A percentile compares a stretch with the other conserved stretches of the same genome.
Evolutionary conservation across 1,140 invertebrate species (phyloP).

Genomic region (Trachymyrmex cornetzi): DNA sequence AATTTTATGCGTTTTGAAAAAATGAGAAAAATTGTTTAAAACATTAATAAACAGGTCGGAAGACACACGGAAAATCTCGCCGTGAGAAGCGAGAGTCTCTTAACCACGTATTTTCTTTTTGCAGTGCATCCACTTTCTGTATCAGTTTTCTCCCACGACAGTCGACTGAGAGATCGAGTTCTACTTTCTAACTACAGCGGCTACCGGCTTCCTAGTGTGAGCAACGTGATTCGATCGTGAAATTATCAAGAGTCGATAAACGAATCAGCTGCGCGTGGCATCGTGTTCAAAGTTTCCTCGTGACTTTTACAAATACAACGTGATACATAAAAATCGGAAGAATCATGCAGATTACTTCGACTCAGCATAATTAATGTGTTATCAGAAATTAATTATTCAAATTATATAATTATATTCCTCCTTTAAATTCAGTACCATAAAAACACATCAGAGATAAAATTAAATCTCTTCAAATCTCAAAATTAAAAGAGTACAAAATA

Average conservation of each 20-base stretch:
- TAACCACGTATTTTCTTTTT: slow-evolving; percentile 48
- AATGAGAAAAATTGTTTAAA: background rate
- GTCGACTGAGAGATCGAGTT: slow-evolving; percentile 65
- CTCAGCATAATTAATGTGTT: background rate
- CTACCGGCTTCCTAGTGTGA: slow-evolving; percentile 36
- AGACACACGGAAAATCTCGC: background rate
- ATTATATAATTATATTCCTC: background rate
- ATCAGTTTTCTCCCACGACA: slow-evolving; percentile 67
- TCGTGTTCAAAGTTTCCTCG: slow-evolving; percentile 29
- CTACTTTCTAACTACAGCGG: slow-evolving; percentile 70
- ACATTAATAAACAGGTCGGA: background rate
- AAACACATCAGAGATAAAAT: background rate
- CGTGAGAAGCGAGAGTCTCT: slow-evolving; percentile 37
- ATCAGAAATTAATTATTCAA: background rate
- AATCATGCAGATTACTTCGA: background rate
- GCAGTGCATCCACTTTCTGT: slow-evolving; percentile 63
- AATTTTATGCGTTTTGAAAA: background rate
- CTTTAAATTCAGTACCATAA: background rate
- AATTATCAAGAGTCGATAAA: slow-evolving; percentile 57
- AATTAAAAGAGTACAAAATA: background rate
- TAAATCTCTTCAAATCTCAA: background rate
- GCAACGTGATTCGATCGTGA: slow-evolving; percentile 40
- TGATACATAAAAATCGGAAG: background rate
- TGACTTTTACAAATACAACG: slow-evolving; percentile 7
- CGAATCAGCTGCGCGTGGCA: slow-evolving; percentile 37